Percentiles rank a stretch among this genome's conserved stretches.
Evolutionary conservation across 2,888 invertebrate genomes (phyloP).

Genomic region (Notodonta dromedarius): DNA sequence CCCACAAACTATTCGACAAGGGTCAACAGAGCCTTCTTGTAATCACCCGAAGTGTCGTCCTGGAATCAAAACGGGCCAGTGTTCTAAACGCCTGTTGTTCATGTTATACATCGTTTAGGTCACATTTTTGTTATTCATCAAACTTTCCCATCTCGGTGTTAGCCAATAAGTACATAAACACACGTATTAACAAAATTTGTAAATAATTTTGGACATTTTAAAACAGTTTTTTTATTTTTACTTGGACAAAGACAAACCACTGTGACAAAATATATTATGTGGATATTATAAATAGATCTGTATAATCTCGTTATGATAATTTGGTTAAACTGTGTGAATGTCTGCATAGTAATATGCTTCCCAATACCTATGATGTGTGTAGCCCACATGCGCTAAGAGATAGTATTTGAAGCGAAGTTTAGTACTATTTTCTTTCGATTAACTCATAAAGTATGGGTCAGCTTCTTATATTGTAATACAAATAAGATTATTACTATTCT

Average conservation of each 20-base stretch:
- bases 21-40: conserved; percentile 95
- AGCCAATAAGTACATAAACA: conserved; percentile 5
- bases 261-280: not conserved
- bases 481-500: conserved; percentile 12
- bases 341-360: conserved; percentile 19
- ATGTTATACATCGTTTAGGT: conserved; percentile 8
- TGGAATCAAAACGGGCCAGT: conserved; percentile 84
- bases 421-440: conserved; percentile 14
- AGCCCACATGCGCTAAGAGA: conserved; percentile 32
- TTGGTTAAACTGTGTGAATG: conserved; percentile 26
- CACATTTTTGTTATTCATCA: conserved; percentile 22
- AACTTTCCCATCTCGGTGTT: conserved; percentile 1
- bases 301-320: conserved; percentile 23
- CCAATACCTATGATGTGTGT: conserved; percentile 15
- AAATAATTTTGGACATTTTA: conserved; percentile 6
- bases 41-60: conserved; percentile 97
- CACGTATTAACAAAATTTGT: not conserved
- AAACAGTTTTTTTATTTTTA: not conserved
- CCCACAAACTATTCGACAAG: conserved; percentile 86
- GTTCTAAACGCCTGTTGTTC: conserved; percentile 57
- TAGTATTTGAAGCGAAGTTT: conserved; percentile 30
- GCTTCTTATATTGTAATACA: conserved; percentile 26
- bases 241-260: not conserved
- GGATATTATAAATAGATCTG: not conserved
- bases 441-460: conserved; percentile 39